Percentiles rank a stretch among this genome's conserved stretches.
phyloP scores from a whole-genome alignment of 2,113 vertebrate species.

The Corythornis madagascariensis region DNA sequence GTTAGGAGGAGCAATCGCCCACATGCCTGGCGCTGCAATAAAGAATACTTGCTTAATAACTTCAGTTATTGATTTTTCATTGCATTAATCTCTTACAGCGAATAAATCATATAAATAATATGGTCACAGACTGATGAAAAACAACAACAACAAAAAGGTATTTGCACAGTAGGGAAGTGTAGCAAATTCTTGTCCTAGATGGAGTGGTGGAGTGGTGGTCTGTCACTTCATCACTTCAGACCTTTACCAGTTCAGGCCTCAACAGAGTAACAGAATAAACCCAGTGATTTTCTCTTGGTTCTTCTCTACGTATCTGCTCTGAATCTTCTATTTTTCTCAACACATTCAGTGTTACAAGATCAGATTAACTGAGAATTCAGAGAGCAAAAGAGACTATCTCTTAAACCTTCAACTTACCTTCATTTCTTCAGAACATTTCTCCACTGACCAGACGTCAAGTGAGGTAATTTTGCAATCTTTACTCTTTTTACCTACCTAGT shows the following conservation, averaged over 20 bases:
- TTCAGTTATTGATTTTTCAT: no score
- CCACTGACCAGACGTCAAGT: not conserved
- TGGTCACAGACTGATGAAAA: not conserved
- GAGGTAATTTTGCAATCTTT: not conserved
- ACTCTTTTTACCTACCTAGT: not conserved
- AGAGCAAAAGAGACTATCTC: not conserved
- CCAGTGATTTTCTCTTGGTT: not conserved
- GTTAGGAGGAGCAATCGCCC: no score
- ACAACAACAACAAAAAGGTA: not conserved
- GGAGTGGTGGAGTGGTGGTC: no score
- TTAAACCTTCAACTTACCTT: not conserved
- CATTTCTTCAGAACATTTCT: not conserved
- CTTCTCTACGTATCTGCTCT: not conserved
- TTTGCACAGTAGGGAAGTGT: not conserved
- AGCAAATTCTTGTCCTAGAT: not conserved
- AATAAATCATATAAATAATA: not conserved
- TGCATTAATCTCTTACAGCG: not conserved
- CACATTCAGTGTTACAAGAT: not conserved
- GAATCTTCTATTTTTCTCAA: not conserved
- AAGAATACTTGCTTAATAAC: no score
- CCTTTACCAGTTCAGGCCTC: not conserved
- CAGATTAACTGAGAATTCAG: not conserved
- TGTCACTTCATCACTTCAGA: not conserved
- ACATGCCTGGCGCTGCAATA: no score
- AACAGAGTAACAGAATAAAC: not conserved